These are phyloP conservation scores for Petrocephalus microphthalmus DNA, from an alignment of 2,113 vertebrate genomes.

Conservation along the genomic window DNA sequence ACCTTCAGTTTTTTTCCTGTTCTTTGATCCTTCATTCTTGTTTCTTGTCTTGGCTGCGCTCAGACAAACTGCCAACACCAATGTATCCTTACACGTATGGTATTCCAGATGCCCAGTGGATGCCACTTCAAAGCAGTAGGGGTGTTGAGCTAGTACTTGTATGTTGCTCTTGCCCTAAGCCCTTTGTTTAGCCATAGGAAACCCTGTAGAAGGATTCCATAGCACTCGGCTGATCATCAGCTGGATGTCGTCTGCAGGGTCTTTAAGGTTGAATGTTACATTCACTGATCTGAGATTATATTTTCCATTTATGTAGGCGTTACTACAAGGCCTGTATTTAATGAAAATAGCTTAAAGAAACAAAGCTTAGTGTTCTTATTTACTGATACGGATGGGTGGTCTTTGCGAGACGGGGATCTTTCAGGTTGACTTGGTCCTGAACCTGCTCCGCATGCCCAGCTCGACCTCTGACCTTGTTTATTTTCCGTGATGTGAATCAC, in stretches of 20 bases:
- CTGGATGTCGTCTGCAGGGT: background rate
- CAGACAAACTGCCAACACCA: background rate
- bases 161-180: background rate
- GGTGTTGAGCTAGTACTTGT: background rate
- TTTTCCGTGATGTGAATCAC: background rate
- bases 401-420: background rate
- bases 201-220: background rate
- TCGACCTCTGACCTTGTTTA: background rate
- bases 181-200: background rate
- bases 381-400: background rate
- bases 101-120: background rate
- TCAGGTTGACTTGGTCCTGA: background rate
- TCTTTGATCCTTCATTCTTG: background rate
- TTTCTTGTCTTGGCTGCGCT: background rate
- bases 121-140: background rate
- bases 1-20: background rate
- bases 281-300: background rate
- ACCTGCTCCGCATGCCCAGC: background rate
- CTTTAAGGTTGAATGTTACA: background rate
- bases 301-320: background rate
- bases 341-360: background rate
- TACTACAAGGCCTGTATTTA: background rate
- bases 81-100: background rate
- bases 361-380: background rate
- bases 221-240: background rate